Base-by-base conservation (phyloP, 2,113 vertebrate species). In the Prochilodus magdalenae region DNA sequence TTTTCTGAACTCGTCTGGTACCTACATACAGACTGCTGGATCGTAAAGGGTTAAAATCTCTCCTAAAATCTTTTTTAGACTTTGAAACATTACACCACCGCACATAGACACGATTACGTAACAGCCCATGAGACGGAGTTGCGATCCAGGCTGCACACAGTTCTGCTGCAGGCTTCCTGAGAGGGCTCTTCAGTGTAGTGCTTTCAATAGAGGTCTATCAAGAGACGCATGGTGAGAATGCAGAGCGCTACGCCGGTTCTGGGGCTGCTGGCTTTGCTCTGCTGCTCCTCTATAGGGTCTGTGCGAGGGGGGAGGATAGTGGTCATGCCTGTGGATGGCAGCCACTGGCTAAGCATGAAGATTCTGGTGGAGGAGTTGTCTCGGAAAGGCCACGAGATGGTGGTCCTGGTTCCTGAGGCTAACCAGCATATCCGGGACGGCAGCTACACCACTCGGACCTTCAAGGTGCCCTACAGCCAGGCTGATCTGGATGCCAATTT, bases 301-400 rank as follows among this genome's bases (percentile, higher is more conserved):
- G 82, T 86, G 5, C 83, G 91, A 4, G 91, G 91, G 81, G 92
- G 91, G 4, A 94, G 95, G 57, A 83, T 96, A 3, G 89, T 96
- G 70, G 95, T 95, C 24, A 27, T 95, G 78, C 95, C 95, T 33
- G 91, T 95, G 89, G 94, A 90, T 5, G 94, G 95, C 20, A 97
- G 96, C 78, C 95, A 95, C 90, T 97, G 96, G 97, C 90, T 98
- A 4, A 96, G 94, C 89, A 94, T 97, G 95, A 84, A 49, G n/a
- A 51, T 82, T 0, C 86, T 97, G 59, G 92, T 96, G 69, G 90
- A 95, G 70, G 92, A 95, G 36, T 91, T 98, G 0, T 20, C 0
- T 0, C 69, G 8, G 0, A 93, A 82, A 51, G 96, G 95, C 2
- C 95, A 98, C 0, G 90, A 96, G 11, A 51, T 95, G 24, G 86